Conservation (phyloP, 2,888 invertebrate species). For the Aspidiotus rigidus region DNA sequence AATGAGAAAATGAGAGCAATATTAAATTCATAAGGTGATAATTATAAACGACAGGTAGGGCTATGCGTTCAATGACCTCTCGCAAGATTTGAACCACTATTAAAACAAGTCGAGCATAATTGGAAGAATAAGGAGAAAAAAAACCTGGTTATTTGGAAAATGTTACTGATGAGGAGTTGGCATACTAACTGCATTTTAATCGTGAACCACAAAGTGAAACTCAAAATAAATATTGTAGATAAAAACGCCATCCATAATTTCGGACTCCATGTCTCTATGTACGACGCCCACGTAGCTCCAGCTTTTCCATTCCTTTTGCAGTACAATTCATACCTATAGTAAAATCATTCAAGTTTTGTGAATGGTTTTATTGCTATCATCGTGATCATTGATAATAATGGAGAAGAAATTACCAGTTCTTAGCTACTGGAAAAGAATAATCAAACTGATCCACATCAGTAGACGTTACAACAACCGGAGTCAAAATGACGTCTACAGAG, state of each 20-base stretch:
- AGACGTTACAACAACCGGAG: conserved; percentile 36
- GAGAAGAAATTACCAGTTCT: conserved; percentile 34
- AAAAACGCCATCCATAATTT: conserved; percentile 36
- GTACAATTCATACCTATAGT: conserved; percentile 36
- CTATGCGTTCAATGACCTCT: too few species aligned
- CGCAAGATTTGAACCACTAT: too few species aligned
- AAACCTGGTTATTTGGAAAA: too few species aligned
- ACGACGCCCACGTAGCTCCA: conserved; percentile 36
- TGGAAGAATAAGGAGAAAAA: too few species aligned
- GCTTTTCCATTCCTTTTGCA: conserved; percentile 31
- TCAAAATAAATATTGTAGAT: conserved; percentile 33
- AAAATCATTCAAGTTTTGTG: background rate
- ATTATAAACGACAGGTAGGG: too few species aligned
- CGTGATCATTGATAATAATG: background rate
- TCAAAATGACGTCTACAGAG: conserved; percentile 33
- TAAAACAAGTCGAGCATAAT: too few species aligned
- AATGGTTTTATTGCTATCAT: background rate
- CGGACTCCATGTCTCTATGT: conserved; percentile 36
- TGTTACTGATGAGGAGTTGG: background rate
- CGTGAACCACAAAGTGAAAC: conserved; percentile 31
- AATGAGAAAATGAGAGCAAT: background rate
- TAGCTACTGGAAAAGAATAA: conserved; percentile 35
- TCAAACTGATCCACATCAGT: conserved; percentile 35
- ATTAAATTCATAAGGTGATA: too few species aligned
- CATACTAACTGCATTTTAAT: conserved; percentile 30